Evolutionary conservation across 2,888 invertebrate genomes (phyloP), one percentile per base, ranked within the genome.

Genomic region (Gryllus longicercus): DNA sequence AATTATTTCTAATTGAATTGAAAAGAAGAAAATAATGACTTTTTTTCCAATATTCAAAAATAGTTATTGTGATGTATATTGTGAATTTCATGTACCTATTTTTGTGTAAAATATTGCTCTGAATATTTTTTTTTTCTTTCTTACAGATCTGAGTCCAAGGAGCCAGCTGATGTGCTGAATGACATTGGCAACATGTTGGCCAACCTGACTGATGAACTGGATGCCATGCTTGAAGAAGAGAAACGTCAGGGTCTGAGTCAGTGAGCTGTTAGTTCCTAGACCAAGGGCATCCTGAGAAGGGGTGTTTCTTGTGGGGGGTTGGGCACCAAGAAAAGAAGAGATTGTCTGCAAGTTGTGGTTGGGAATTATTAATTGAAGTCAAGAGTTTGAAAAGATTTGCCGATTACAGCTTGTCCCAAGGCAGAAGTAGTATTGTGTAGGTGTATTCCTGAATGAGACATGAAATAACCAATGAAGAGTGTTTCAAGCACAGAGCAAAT

Each of bases 181-280:
- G 98, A 99, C 87, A 98, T 99, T 85, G 98, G 98, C 80, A 96
- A 96, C 89, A 99, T 99, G 99, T 90, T 99, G 84, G 97, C 98
- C 86, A 98, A 97, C 89, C 90, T 99, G 81, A 98, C 98, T 5
- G 97, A 98, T 86, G 98, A 99, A 89, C 90, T 99, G 84, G 98
- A 99, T 88, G 97, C 98, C 86, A 97, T 98, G 97, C 89, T 98
- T 85, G 95, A 96, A 88, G 95, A 96, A 88, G 96, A 96, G 87
- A 95, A 95, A 88, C 92, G 95, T 83, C 94, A 94, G 87, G 94
- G 94, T 81, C 89, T 94, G 84, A 91, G 90, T 78, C 82, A 82
- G 80, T 82, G 82, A 82, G 50, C 38, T 11, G 25, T 75, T 63
- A 63, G 63, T 63, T 63, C 63, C 63, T 63, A 63, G 63, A 63